A percentile compares a stretch with the other conserved stretches of the same genome.
Conservation (phyloP, 2,888 invertebrate species). For the Drosophila tanythrix region DNA sequence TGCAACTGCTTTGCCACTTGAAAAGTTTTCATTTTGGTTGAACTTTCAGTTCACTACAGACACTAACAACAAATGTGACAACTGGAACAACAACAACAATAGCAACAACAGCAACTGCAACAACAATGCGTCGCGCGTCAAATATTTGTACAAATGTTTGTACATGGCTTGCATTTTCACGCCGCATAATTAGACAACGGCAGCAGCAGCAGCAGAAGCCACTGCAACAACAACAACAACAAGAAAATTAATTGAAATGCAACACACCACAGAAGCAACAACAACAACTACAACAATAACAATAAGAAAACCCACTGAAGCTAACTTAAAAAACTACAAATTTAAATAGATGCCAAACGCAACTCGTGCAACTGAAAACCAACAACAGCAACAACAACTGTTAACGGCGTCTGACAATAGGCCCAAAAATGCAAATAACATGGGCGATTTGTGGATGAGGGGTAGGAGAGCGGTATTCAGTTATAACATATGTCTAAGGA, state of each 20-base stretch:
- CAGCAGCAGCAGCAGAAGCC: conserved; percentile 19
- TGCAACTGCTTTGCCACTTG: conserved; percentile 12
- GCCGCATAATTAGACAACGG: conserved; percentile 78
- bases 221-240: conserved; percentile 22
- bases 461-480: background rate
- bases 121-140: conserved; percentile 59
- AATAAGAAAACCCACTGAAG: conserved; percentile 37
- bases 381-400: conserved; percentile 39
- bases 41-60: conserved; percentile 39
- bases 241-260: conserved; percentile 59
- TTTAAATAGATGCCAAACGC: conserved; percentile 74
- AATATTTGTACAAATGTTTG: conserved; percentile 70
- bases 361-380: conserved; percentile 28
- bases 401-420: conserved; percentile 45
- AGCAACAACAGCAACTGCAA: conserved; percentile 19
- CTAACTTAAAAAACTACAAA: conserved; percentile 43
- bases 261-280: conserved; percentile 38
- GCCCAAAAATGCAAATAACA: conserved; percentile 41
- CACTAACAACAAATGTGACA: conserved; percentile 15
- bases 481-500: background rate
- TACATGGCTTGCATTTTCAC: conserved; percentile 82
- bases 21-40: conserved; percentile 18
- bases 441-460: conserved; percentile 26
- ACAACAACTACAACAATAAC: conserved; percentile 39
- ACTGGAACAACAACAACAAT: conserved; percentile 5